Base-by-base conservation (phyloP, 2,888 invertebrate genomes). In the Panzeria rudis region DNA sequence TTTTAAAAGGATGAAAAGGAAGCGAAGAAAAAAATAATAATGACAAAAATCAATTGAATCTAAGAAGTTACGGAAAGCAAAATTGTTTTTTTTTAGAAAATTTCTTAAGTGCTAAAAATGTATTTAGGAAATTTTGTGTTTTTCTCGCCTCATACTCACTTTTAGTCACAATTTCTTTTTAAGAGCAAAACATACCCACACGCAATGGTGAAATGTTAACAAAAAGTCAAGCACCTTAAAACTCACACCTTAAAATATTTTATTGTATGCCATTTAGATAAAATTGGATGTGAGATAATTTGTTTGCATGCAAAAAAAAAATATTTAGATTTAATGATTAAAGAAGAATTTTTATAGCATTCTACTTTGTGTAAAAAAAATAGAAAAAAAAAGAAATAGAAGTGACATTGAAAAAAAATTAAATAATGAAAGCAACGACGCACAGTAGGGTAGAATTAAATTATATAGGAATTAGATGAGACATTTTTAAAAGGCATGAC, bases 171-270 rank as follows among this genome's bases (percentile, higher is more conserved):
- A 32, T 52, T n/a, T n/a, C 13, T 38, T 38, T 59, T 32, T 5
- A 23, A 6, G 20, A 5, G 1, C 5, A 66, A 17, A 7, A 50
- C 3, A 20, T 7, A 1, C 2, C 29, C 29, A 29, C 5, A 68
- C 29, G 20, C 32, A 52, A 50, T 13, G 17, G 7, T 25, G 4
- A 47, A 47, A 32, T 20, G 29, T 47, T 23, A 56, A 56, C 29
- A 59, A 59, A 3, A 72, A 72, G 72, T 72, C 59, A 72, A 72
- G 59, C 59, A 72, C 20, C 32, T 41, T 71, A 8, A 38, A 20
- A 38, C 38, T 50, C 17, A 5, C 23, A 20, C 1, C 20, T n/a
- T 29, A 20, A 59, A 56, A 11, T 23, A 15, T 25, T 25, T 11
- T 54, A 38, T 8, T 38, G 35, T 41, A 1, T 47, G 47, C 13